These are phyloP conservation scores for Emydoidea blandingii DNA, from an alignment of 2,797 vertebrate species.

Conservation along the genomic window DNA sequence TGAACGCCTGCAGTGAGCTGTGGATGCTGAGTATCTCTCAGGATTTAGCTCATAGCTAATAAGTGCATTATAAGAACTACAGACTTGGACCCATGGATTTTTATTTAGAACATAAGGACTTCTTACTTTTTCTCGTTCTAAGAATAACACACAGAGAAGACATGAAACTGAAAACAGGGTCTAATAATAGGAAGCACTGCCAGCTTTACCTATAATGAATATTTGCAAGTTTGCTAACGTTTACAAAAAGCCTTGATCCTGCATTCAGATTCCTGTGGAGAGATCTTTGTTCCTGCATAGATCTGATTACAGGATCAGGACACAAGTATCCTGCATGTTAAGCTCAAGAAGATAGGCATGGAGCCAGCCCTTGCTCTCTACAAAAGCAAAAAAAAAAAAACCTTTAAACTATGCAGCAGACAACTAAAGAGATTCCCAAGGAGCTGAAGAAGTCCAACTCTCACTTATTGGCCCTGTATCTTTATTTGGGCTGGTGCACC, in stretches of 20 bases:
- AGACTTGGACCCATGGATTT: not conserved
- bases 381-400: constrained; percentile 2
- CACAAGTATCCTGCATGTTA: not conserved
- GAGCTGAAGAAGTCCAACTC: not conserved
- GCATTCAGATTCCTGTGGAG: not conserved
- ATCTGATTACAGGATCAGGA: constrained; percentile 61
- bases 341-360: constrained; percentile 10
- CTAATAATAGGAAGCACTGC: not conserved
- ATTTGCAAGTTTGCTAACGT: not conserved
- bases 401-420: constrained; percentile 8
- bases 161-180: not conserved
- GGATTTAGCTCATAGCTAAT: rapidly evolving
- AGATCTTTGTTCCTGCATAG: not conserved
- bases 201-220: constrained; percentile 56
- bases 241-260: constrained; percentile 58
- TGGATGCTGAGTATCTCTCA: not conserved
- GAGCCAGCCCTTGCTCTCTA: constrained; percentile 39
- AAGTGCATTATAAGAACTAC: not conserved
- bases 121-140: not conserved
- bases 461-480: not conserved
- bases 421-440: constrained; percentile 44
- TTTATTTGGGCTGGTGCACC: constrained; percentile 16
- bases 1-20: not conserved
- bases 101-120: not conserved
- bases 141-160: not conserved